phyloP scores from a whole-genome alignment of 53 echinoderm and acorn worm genomes.

The Paracentrotus lividus region DNA sequence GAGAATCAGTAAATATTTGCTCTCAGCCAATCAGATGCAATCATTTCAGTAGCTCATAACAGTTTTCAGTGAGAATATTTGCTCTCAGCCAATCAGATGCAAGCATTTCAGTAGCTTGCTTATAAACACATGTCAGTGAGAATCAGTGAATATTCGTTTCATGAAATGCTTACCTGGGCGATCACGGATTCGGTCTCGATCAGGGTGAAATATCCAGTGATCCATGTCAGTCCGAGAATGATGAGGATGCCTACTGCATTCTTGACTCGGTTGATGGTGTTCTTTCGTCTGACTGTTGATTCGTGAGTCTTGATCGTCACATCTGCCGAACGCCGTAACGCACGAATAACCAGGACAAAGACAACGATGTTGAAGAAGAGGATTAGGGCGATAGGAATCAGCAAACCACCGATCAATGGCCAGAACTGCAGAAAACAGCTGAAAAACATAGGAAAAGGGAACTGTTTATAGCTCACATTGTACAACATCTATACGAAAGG shows the following conservation, averaged over 20 bases:
- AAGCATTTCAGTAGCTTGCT: too few species aligned
- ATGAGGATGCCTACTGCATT: neutral
- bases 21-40: too few species aligned
- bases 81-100: too few species aligned
- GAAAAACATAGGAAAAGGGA: neutral
- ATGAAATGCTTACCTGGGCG: too few species aligned
- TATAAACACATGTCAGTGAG: too few species aligned
- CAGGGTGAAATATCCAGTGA: neutral
- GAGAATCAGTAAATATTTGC: too few species aligned
- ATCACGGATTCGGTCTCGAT: neutral
- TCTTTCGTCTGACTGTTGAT: neutral
- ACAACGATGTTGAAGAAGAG: neutral
- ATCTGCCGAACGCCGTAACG: neutral
- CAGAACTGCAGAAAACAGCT: neutral
- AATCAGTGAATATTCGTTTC: too few species aligned
- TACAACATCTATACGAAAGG: too few species aligned
- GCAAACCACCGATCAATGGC: neutral
- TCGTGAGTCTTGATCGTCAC: neutral
- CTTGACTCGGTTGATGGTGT: neutral
- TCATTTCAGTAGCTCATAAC: too few species aligned
- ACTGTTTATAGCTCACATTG: too few species aligned
- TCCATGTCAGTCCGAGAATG: neutral
- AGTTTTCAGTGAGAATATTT: too few species aligned
- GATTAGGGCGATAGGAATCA: neutral
- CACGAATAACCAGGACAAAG: neutral